Evolutionary conservation across 2,888 invertebrate genomes (phyloP), one percentile per base, ranked within the genome.

Genomic region (Octonoba sinensis): DNA sequence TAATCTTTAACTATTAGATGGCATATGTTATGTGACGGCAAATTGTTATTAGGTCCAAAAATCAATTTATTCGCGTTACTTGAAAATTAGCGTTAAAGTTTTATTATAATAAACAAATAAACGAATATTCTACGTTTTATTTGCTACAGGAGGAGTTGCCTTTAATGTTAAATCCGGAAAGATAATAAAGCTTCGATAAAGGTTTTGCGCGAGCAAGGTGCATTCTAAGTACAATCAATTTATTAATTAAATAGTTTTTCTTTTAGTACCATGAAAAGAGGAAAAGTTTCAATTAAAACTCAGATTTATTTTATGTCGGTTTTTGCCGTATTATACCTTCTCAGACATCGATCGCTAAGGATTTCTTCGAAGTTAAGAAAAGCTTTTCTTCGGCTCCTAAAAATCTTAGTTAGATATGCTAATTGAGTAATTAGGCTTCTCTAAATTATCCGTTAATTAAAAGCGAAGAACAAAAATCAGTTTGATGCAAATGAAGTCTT

Each of bases 381-480:
- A 15, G 24, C 20, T 18, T 27, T 20, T 60, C 59, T 16, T 16
- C 12, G 15, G 3, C 20, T 27, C 27, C 36, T 27, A 60, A 27
- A 60, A 15, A 60, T 15, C n/a, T 15, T 24, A 15, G 59, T 60
- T 12, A 60, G 27, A 27, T 27, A 60, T 60, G 59, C 59, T 60
- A 60, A 60, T 60, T 60, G 13, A 60, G 59, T 60, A 60, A 60
- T 60, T 60, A 27, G 59, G 59, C 59, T 27, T 27, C 59, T 12
- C 15, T 60, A 16, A 60, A 27, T 60, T 60, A 27, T 60, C 59
- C n/a, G 13, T 60, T 60, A 60, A 27, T 20, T n/a, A 36, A 60
- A 27, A 36, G 36, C 36, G 36, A 8, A 60, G 27, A 60, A 13
- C 8, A n/a, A 57, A 60, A 27, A 27, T 27, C 27, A 16, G 16